phyloP scores from a whole-genome alignment of 2,888 invertebrate genomes.

The Ochropacha duplaris region DNA sequence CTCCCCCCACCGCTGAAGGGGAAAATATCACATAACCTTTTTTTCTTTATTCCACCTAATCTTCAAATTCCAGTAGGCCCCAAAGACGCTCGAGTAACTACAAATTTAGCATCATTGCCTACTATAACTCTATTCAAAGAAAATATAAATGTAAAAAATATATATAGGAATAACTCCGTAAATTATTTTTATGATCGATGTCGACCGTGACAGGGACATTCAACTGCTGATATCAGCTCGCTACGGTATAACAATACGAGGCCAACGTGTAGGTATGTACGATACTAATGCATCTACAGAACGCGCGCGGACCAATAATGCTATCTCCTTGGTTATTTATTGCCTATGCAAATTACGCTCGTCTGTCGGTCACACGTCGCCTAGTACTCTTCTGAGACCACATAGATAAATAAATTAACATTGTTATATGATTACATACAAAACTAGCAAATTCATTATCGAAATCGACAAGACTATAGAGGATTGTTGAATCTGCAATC shows the following conservation, averaged over 20 bases:
- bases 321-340: constrained; percentile 71
- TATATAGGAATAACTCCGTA: constrained; percentile 11
- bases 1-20: no score
- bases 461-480: background rate
- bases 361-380: constrained; percentile 47
- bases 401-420: background rate
- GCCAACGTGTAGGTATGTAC: constrained; percentile 40
- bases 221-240: constrained; percentile 70
- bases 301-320: constrained; percentile 43
- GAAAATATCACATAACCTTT: no score
- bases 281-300: constrained; percentile 49
- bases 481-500: no score
- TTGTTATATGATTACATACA: background rate
- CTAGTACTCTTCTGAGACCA: constrained; percentile 11
- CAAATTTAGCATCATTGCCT: no score
- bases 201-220: constrained; percentile 64
- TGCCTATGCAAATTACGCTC: constrained; percentile 65
- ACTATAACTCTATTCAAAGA: no score
- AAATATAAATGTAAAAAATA: background rate
- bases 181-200: constrained; percentile 50
- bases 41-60: no score
- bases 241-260: no score
- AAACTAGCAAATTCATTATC: background rate
- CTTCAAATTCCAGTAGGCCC: no score
- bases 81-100: no score